Evolutionary conservation across 2,888 invertebrate genomes (phyloP), one percentile per base, ranked within the genome.

Genomic region (Zaprionus bogoriensis): DNA sequence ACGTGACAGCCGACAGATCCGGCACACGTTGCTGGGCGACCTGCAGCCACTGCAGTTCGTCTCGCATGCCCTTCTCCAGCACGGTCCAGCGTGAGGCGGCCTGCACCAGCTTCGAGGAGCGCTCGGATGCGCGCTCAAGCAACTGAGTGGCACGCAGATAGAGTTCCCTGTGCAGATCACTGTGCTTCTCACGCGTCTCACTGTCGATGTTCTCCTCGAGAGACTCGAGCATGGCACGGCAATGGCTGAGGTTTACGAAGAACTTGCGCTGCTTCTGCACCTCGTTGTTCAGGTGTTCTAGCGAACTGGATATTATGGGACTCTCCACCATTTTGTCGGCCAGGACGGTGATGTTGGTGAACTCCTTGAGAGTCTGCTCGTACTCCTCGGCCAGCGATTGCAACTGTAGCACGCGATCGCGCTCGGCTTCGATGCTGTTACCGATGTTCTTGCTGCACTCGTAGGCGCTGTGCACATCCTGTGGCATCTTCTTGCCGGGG

Each of bases 251-350:
- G 77, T 96, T 97, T 0, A 96, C 95, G 87, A 97, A 97, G 92
- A 97, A 97, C 87, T 96, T 96, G 32, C 97, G 93, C 83, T 97
- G 96, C 87, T 96, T 97, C 83, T 96, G 96, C 91, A 97, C 96
- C 91, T 97, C 97, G 83, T 96, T 96, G 83, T 96, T 96, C n/a
- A 97, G 91, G 79, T 96, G 95, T 77, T 95, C 94, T 64, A 96
- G 91, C 74, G 94, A 94, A 30, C 93, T 93, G 0, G 96, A 95
- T 5, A 94, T 93, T 27, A 97, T 94, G 39, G 95, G 94, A 73
- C 95, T 95, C 70, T 96, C 95, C 5, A 97, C 93, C 30, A 97
- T 91, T 38, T 95, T 94, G 89, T 97, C 96, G 0, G 97, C 97
- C 4, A 97, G 93, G 50, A 96, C 94, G 2, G 96, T 96, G 25